A percentile compares a stretch with the other conserved stretches of the same genome.
These are phyloP conservation scores for Lacerta agilis DNA, from an alignment of 2,797 vertebrate genomes.

Conservation along the genomic window DNA sequence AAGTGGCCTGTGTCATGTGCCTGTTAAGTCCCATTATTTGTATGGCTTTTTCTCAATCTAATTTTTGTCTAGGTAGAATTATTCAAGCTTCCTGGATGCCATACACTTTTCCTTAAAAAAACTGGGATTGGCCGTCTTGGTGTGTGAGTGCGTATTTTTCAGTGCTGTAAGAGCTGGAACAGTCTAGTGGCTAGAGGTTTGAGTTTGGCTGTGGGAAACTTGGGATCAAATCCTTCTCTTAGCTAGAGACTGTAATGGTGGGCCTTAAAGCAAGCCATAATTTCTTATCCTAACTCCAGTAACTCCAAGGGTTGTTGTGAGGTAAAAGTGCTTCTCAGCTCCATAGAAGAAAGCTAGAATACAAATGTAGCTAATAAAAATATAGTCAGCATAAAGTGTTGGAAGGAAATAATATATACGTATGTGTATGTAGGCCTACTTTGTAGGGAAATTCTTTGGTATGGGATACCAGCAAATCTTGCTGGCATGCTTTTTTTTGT, in stretches of 20 bases:
- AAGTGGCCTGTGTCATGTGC: neutral
- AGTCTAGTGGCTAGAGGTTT: neutral
- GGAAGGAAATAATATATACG: neutral
- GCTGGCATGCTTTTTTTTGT: neutral
- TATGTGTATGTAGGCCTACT: neutral
- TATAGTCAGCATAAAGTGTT: neutral
- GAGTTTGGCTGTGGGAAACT: neutral
- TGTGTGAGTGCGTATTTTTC: neutral
- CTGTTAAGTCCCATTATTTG: neutral
- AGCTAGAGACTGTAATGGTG: too few relatives aligned
- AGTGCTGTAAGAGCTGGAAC: neutral
- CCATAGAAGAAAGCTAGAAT: neutral
- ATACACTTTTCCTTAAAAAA: neutral
- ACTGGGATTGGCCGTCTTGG: too few relatives aligned
- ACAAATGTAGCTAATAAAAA: neutral
- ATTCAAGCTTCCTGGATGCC: neutral
- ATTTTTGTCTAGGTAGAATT: neutral
- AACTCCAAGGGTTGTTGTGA: neutral
- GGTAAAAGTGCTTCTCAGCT: neutral
- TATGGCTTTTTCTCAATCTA: neutral
- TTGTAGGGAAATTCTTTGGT: neutral
- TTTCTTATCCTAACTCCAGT: neutral
- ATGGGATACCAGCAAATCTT: neutral
- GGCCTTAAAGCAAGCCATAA: neutral
- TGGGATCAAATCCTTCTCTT: neutral